Evolutionary conservation across 53 echinoderm and acorn worm genomes (phyloP).

Genomic region (Arbacia lixula): DNA sequence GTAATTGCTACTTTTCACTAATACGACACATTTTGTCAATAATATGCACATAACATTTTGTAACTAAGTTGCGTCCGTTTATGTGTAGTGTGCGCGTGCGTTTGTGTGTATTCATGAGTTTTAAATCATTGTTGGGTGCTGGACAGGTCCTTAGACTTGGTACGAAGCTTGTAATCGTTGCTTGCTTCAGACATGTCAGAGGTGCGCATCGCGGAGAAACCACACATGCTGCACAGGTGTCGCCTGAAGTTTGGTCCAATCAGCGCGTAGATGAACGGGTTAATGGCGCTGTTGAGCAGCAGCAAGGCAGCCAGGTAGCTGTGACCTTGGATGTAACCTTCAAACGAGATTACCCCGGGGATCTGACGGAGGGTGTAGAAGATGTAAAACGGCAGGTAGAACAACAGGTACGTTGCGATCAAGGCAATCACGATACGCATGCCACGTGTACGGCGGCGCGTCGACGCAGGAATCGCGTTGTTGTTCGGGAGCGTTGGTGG

Average conservation of each 20-base stretch:
- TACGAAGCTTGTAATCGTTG: too few species aligned
- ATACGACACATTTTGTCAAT: too few species aligned
- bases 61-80: too few species aligned
- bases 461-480: neutral
- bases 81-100: too few species aligned
- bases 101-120: too few species aligned
- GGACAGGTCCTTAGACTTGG: too few species aligned
- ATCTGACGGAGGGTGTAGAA: conserved; percentile 11
- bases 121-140: too few species aligned
- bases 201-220: too few species aligned
- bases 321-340: conserved; percentile 2
- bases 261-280: conserved; percentile 29
- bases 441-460: neutral
- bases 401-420: neutral
- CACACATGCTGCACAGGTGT: too few species aligned
- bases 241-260: conserved; percentile 15
- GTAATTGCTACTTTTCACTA: too few species aligned
- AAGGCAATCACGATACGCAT: conserved; percentile 18
- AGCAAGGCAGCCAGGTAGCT: neutral
- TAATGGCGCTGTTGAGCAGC: conserved; percentile 42
- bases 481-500: neutral
- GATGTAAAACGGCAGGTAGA: conserved; percentile 18
- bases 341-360: neutral
- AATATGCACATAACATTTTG: too few species aligned
- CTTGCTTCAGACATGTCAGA: too few species aligned